A percentile compares a stretch with the other conserved stretches of the same genome.
Evolutionary conservation across 2,113 vertebrate species (phyloP).

Genomic region (Hystrix brachyura): DNA sequence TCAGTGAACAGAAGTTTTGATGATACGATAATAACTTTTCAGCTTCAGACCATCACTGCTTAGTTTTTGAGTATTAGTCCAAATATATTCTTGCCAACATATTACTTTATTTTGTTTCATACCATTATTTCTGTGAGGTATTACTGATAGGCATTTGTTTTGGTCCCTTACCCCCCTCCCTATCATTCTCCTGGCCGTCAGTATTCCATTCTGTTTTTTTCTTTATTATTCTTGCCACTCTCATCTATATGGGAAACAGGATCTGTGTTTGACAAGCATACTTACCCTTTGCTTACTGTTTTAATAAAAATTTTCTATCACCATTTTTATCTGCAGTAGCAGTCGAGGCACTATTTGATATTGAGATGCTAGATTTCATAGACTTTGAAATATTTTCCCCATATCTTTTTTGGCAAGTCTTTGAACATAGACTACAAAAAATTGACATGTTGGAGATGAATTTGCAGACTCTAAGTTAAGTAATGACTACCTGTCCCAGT

Average conservation of each 20-base stretch:
- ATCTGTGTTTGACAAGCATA: constrained; percentile 69
- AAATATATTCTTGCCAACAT: background rate
- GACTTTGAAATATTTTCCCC: constrained; percentile 76
- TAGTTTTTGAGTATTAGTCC: background rate
- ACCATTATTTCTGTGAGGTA: background rate
- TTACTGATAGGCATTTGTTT: background rate
- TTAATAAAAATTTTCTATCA: constrained; percentile 81
- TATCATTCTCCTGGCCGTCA: background rate
- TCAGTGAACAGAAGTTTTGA: background rate
- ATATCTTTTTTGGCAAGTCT: constrained; percentile 77
- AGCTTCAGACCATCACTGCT: background rate
- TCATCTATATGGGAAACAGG: constrained; percentile 10
- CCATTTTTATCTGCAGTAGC: constrained; percentile 70
- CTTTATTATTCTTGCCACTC: background rate
- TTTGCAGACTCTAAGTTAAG: constrained; percentile 86
- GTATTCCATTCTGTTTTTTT: background rate
- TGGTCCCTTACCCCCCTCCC: background rate
- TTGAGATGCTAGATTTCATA: constrained; percentile 64
- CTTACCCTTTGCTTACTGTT: constrained; percentile 73
- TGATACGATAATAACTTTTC: background rate
- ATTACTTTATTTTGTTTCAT: background rate
- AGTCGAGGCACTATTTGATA: constrained; percentile 63
- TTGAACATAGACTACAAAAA: constrained; percentile 78
- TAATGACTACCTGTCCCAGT: constrained; percentile 85
- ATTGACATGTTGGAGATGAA: constrained; percentile 82